Conservation (phyloP, 2,888 invertebrate genomes). For the Ptycholaimellus sp. region DNA sequence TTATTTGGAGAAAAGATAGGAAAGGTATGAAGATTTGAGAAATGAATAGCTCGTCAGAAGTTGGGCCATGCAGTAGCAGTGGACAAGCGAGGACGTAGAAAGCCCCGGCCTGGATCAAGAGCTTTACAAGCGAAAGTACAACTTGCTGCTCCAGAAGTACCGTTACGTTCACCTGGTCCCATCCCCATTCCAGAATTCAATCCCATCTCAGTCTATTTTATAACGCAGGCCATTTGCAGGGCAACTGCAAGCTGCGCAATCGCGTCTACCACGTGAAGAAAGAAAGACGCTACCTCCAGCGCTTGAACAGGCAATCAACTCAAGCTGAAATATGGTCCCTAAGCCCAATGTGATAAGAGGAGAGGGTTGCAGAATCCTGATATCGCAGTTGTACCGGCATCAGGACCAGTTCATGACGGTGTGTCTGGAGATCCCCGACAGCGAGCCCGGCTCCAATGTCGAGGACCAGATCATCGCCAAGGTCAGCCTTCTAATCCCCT, state of each 20-base stretch:
- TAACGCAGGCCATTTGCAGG: background rate
- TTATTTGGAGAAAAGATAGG: too few relatives aligned
- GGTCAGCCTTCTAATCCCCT: slow-evolving; percentile 1
- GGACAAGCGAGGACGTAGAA: too few relatives aligned
- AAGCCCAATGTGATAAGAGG: background rate
- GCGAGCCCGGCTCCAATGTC: slow-evolving; percentile 4
- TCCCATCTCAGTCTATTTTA: background rate
- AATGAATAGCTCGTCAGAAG: too few relatives aligned
- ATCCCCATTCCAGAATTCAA: background rate
- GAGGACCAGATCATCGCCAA: slow-evolving; percentile 5
- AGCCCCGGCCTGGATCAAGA: too few relatives aligned
- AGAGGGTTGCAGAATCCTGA: slow-evolving; percentile 3
- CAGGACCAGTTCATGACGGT: slow-evolving; percentile 6
- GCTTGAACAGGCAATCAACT: slow-evolving; percentile 3
- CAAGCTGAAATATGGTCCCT: background rate
- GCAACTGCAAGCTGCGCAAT: slow-evolving; percentile 4
- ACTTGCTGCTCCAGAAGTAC: background rate
- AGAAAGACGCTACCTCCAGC: slow-evolving; percentile 3
- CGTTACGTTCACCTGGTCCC: background rate
- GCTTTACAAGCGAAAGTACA: background rate
- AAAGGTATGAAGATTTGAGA: too few relatives aligned
- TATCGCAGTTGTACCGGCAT: slow-evolving; percentile 1
- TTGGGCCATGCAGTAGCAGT: too few relatives aligned
- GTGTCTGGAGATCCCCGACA: slow-evolving; percentile 8
- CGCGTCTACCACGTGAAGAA: slow-evolving; percentile 6